Evolutionary conservation across 2,888 invertebrate genomes (phyloP), one percentile per base, ranked within the genome.

Genomic region (Elegia similella): DNA sequence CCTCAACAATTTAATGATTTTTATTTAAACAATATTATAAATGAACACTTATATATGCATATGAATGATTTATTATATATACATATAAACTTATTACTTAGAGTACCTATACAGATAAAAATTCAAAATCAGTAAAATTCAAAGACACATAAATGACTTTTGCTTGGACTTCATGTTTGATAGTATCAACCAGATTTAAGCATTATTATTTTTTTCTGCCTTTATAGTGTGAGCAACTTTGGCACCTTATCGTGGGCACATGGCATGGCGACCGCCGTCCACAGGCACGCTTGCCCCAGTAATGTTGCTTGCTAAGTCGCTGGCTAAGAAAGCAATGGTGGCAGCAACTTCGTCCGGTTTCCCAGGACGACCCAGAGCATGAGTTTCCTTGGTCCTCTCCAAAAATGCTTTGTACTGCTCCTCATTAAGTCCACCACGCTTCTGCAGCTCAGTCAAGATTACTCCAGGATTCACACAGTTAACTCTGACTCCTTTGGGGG

Each of bases 381-480:
- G 99, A 0, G 98, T 99, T 52, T 94, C 94, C 78, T 96, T 96
- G 2, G 94, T 93, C 61, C 95, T 94, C 73, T 97, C 96, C 66
- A 98, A 92, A 84, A 99, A 99, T 75, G 94, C 94, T 38, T 93
- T 92, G 82, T 99, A 97, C 42, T 95, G 94, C 63, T 96, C 95
- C 13, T 96, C 95, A 62, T 92, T 93, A 93, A 99, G 93, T 10
- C 99, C 99, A 23, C 96, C 96, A 58, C 95, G 93, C 74, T 94
- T 95, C 70, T 99, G 98, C 34, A 98, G 82, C 80, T 98, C 96
- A 0, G 98, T 99, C 0, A 96, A 80, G 13, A 96, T 95, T 0
- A 99, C 98, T 54, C 99, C 98, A 13, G 99, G 99, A 84, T 98
- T 98, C 0, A 98, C 97, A 65, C 95, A 94, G 83, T 98, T 98